A percentile compares a stretch with the other conserved stretches of the same genome.
phyloP scores from a whole-genome alignment of 2,888 invertebrate genomes.

The Anticlea derivata region DNA sequence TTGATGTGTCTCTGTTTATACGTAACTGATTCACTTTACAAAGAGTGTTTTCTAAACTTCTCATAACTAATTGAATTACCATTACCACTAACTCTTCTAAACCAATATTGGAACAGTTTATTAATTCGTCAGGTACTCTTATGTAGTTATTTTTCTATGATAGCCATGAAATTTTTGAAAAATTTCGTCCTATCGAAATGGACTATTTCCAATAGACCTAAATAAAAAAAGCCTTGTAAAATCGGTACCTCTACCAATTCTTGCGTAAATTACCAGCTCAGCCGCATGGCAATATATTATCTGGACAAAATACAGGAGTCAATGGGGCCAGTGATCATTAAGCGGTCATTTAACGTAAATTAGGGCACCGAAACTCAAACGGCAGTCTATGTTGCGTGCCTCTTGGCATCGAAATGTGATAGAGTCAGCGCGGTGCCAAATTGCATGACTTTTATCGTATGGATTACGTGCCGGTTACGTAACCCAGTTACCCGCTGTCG shows the following conservation, averaged over 20 bases:
- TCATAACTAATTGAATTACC: too few species aligned
- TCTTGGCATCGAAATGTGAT: slow-evolving; percentile 72
- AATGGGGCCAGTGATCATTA: slow-evolving; percentile 48
- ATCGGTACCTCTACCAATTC: slow-evolving; percentile 6
- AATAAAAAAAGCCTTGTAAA: too few species aligned
- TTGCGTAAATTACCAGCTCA: background rate
- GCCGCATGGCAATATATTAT: slow-evolving; percentile 35
- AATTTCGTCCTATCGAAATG: too few species aligned
- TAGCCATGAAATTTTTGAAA: too few species aligned
- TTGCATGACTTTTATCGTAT: slow-evolving; percentile 77
- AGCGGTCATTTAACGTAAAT: slow-evolving; percentile 65
- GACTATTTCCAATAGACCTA: too few species aligned
- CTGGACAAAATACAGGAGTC: slow-evolving; percentile 39
- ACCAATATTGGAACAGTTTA: too few species aligned
- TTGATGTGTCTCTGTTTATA: background rate
- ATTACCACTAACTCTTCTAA: too few species aligned
- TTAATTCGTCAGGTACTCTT: too few species aligned
- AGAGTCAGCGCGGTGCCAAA: slow-evolving; percentile 71
- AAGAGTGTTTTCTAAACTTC: too few species aligned
- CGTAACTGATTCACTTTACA: too few species aligned
- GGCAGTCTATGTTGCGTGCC: slow-evolving; percentile 54
- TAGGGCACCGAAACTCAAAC: slow-evolving; percentile 65
- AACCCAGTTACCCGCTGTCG: slow-evolving; percentile 24
- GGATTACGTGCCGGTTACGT: slow-evolving; percentile 57
- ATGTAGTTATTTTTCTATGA: too few species aligned